phyloP scores from a whole-genome alignment of 2,888 invertebrate genomes.

The Tachina grossa region DNA sequence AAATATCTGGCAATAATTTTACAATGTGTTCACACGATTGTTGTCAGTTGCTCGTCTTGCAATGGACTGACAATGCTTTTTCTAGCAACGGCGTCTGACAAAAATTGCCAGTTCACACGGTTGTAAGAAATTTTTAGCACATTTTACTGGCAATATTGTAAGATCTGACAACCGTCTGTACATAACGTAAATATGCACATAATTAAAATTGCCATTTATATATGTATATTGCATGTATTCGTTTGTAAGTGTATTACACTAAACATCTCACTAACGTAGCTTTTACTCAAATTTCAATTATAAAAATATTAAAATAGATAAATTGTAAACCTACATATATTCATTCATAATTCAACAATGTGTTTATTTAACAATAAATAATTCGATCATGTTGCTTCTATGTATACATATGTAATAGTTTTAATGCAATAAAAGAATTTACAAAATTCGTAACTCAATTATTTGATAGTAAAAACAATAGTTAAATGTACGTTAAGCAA shows the following conservation, averaged over 20 bases:
- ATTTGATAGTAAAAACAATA: slow-evolving; percentile 59
- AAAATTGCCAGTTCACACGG: too few relatives aligned
- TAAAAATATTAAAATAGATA: background rate
- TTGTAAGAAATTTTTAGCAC: too few relatives aligned
- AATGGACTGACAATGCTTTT: too few relatives aligned
- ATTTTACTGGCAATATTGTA: too few relatives aligned
- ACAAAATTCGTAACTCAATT: slow-evolving; percentile 61
- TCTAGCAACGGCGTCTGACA: too few relatives aligned
- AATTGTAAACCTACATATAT: background rate
- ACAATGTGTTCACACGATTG: too few relatives aligned
- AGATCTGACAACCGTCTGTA: too few relatives aligned
- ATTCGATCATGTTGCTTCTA: slow-evolving; percentile 6
- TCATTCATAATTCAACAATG: slow-evolving; percentile 1
- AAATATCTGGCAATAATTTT: too few relatives aligned
- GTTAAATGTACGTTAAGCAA: slow-evolving; percentile 43
- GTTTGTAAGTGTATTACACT: background rate
- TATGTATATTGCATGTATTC: too few relatives aligned
- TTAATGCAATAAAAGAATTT: slow-evolving; percentile 36
- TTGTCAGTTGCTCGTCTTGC: too few relatives aligned
- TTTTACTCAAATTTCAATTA: background rate
- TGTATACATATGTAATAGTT: background rate
- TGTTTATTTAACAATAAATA: background rate
- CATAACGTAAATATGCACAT: too few relatives aligned
- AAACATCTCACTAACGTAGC: background rate
- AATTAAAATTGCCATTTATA: too few relatives aligned